Evolutionary conservation across 2,113 vertebrate species (phyloP).

Genomic region (Leiothrix lutea): DNA sequence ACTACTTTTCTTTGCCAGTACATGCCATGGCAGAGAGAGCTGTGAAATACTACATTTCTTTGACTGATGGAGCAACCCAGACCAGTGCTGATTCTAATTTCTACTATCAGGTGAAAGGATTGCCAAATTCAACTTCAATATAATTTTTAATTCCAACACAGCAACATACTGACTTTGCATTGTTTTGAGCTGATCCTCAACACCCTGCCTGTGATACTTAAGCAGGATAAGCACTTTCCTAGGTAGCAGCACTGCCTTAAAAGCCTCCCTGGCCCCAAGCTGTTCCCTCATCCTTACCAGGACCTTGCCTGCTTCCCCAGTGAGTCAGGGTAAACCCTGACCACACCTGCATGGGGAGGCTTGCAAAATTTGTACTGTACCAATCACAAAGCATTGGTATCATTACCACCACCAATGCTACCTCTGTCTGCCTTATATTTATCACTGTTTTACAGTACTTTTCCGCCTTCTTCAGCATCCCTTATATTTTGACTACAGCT

Average conservation of each 20-base stretch:
- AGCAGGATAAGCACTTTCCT: not conserved
- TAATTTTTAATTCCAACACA: not conserved
- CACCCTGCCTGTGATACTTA: not conserved
- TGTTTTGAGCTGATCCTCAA: fast-evolving
- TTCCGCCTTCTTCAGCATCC: not conserved
- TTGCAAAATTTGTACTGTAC: not conserved
- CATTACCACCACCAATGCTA: not conserved
- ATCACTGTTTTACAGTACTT: not conserved
- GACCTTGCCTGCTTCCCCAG: fast-evolving
- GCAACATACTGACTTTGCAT: not conserved
- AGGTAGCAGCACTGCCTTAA: not conserved
- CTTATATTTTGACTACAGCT: not conserved
- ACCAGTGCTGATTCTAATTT: not conserved
- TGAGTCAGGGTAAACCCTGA: fast-evolving
- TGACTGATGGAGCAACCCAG: not conserved
- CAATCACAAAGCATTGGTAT: fast-evolving
- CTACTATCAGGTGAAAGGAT: not conserved
- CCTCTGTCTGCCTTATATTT: not conserved
- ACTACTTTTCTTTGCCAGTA: not conserved
- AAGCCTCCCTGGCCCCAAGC: not conserved
- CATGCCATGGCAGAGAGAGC: not conserved
- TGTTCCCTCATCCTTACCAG: not conserved
- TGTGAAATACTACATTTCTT: not conserved
- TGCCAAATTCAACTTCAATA: not conserved
- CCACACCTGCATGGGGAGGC: fast-evolving